Base-by-base conservation (phyloP, 1,140 invertebrate species). In the Drosophila kepulauana region DNA sequence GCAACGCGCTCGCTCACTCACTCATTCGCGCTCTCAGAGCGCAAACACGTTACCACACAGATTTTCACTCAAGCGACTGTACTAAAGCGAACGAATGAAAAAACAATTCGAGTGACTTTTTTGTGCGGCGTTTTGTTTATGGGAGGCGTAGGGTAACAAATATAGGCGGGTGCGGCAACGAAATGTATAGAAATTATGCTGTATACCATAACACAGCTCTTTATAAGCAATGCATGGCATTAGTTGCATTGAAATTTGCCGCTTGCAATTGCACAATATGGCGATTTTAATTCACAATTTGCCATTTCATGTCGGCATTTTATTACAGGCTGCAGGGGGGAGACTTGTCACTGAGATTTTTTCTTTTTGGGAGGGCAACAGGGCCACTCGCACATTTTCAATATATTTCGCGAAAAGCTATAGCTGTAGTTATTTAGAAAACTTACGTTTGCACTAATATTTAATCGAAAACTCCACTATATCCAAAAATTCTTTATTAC, bases 201-300 rank as follows among this genome's bases (percentile, higher is more conserved):
- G 1, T 28, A 43, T 57, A 58, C 25, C 49, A 65, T 16, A 30
- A 46, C 20, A 28, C 1, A 2, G 28, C 13, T 13, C 13, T 56
- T 7, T 1, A 4, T 15, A 7, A 13, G 35, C 61, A 33, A 41
- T 41, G 38, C 10, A 13, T 63, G 35, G 5, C 30, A 43, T 11
- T 30, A 45, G 28, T 59, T 49, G 8, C 16, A 43, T 15, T 13
- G 48, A 46, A 45, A 51, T 35, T 10, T n/a, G 4, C 35, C 3
- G 8, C 16, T 20, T 46, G 6, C 49, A 66, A 70, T 73, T 74
- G 8, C 61, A 75, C 84, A 80, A 87, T 67, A 84, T 87, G 73
- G 70, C 80, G 84, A 46, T 88, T 88, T 88, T 88, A 65, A 88
- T 88, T 88, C 84, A 88, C 59, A 62, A 84, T 89, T 88, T 82